Conservation (phyloP, 2,797 vertebrate genomes). For the Paratrypauchen microcephalus region DNA sequence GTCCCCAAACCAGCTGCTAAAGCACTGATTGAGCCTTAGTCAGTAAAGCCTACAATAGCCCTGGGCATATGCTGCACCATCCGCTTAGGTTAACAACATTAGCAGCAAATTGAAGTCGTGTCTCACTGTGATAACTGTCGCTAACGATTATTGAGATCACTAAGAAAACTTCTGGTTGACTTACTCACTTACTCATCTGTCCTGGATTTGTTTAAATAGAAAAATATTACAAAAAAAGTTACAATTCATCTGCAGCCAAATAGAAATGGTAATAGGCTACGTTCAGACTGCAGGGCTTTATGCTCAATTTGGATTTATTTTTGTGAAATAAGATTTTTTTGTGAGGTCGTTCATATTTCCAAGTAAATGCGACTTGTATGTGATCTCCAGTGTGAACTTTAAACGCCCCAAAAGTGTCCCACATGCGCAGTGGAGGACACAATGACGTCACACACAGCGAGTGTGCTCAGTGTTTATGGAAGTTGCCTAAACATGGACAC, state of each 20-base stretch:
- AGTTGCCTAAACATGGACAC: no score
- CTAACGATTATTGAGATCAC: constrained; percentile 37
- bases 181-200: constrained; percentile 15
- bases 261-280: constrained; percentile 9
- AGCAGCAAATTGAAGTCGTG: constrained; percentile 49
- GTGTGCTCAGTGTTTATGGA: no score
- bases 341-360: no score
- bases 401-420: no score
- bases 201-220: not conserved
- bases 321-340: no score
- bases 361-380: no score
- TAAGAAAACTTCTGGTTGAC: constrained; percentile 22
- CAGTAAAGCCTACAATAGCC: constrained; percentile 49
- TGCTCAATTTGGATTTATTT: no score
- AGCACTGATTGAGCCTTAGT: constrained; percentile 58
- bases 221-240: constrained; percentile 4
- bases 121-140: constrained; percentile 47
- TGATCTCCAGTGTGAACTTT: no score
- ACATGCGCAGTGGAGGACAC: no score
- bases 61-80: constrained; percentile 57
- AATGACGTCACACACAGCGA: no score
- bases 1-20: constrained; percentile 59
- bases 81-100: constrained; percentile 50
- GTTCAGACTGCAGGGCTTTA: no score
- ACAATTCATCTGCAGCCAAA: constrained; percentile 1